Percentiles rank a stretch among this genome's conserved stretches.
Conservation (phyloP, 2,888 invertebrate species). For the Lissonota sp. region DNA sequence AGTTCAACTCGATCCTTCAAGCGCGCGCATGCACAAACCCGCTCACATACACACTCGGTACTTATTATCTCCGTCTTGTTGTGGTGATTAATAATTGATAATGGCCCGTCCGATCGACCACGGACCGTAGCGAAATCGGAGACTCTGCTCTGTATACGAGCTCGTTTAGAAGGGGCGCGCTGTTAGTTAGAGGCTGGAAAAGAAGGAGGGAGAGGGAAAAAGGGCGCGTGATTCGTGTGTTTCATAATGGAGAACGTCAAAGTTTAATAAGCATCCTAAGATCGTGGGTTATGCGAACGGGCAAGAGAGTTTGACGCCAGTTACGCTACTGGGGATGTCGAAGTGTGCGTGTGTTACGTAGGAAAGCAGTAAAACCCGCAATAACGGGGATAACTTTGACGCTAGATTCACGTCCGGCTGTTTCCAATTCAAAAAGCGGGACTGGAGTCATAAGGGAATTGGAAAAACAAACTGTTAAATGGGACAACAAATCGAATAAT, state of each 20-base stretch:
- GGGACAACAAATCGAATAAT: too few relatives aligned
- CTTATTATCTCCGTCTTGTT: constrained; percentile 18
- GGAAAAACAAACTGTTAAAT: too few relatives aligned
- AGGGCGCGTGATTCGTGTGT: constrained; percentile 54
- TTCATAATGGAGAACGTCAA: constrained; percentile 45
- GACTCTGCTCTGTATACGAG: constrained; percentile 24
- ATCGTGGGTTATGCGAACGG: constrained; percentile 41
- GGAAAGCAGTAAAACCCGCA: constrained; percentile 78
- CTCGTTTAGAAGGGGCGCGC: constrained; percentile 46
- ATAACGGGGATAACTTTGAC: constrained; percentile 73
- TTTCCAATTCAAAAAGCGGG: neutral
- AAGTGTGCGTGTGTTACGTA: constrained; percentile 36
- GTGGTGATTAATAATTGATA: constrained; percentile 64
- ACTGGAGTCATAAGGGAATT: too few relatives aligned
- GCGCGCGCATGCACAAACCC: neutral
- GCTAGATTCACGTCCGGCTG: constrained; percentile 39
- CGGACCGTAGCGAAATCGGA: constrained; percentile 47
- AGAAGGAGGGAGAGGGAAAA: constrained; percentile 43
- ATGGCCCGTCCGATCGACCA: constrained; percentile 49
- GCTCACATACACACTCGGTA: constrained; percentile 15
- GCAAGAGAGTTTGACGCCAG: constrained; percentile 51
- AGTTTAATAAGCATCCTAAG: constrained; percentile 65
- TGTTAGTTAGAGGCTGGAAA: constrained; percentile 8
- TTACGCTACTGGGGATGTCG: neutral
- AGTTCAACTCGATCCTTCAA: constrained; percentile 19